Percentiles rank a stretch among this genome's conserved stretches.
Evolutionary conservation across 2,113 vertebrate species (phyloP).

Genomic region (Pomatorhinus ruficollis): DNA sequence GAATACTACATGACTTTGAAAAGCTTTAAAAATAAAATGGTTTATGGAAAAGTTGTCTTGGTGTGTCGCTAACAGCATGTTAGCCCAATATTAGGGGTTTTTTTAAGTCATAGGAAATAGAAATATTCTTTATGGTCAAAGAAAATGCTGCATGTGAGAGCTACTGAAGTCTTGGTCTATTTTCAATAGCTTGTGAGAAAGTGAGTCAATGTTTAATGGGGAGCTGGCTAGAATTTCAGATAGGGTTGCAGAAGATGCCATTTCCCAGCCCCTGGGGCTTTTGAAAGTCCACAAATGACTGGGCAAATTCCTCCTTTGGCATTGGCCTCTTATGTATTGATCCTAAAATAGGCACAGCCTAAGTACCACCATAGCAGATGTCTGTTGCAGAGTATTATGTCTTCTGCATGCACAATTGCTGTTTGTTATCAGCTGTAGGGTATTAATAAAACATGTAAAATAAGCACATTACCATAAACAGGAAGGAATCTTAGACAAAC

Average conservation of each 20-base stretch:
- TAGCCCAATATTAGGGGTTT: too few relatives aligned
- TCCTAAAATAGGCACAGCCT: background rate
- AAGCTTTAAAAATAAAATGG: background rate
- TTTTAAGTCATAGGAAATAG: background rate
- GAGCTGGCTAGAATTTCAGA: background rate
- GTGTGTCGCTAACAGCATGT: background rate
- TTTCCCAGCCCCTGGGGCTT: background rate
- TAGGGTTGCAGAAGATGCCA: background rate
- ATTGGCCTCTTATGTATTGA: background rate
- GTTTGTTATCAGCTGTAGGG: background rate
- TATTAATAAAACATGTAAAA: background rate
- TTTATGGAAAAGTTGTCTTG: background rate
- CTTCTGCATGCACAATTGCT: background rate
- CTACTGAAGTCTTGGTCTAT: background rate
- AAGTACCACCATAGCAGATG: background rate
- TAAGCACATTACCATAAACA: background rate
- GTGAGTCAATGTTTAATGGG: background rate
- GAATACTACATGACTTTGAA: background rate
- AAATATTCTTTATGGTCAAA: background rate
- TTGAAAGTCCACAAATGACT: background rate
- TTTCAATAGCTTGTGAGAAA: background rate
- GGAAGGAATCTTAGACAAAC: background rate
- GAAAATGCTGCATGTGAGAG: background rate
- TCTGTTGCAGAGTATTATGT: background rate
- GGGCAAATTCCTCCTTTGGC: background rate